These are phyloP conservation scores for Hystrix cristata DNA, from an alignment of 2,113 vertebrate genomes.

Conservation along the genomic window DNA sequence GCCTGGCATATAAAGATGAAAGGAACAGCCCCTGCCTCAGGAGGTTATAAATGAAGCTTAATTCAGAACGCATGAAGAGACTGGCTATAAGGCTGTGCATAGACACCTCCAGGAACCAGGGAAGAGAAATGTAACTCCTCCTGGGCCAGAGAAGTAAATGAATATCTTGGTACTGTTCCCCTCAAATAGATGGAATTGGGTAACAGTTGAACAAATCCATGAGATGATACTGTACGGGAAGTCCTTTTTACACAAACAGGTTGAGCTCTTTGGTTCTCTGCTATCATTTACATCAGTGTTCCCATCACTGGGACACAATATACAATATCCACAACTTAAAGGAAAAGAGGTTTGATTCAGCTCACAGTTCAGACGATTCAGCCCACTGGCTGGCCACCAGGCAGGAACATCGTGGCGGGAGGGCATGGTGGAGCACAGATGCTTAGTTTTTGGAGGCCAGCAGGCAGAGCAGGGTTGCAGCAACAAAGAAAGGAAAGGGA, in stretches of 20 bases:
- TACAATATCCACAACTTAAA: neutral
- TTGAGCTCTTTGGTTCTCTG: neutral
- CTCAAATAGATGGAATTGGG: neutral
- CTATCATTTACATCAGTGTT: neutral
- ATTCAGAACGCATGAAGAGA: accelerated
- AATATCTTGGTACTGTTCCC: neutral
- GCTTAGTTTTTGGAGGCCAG: neutral
- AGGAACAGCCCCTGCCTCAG: neutral
- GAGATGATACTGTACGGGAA: neutral
- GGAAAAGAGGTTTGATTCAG: neutral
- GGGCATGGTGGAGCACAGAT: neutral
- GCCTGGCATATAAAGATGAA: neutral
- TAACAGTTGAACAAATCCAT: neutral
- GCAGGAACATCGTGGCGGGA: neutral
- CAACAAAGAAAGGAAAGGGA: neutral
- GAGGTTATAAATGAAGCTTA: neutral
- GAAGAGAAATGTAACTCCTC: neutral
- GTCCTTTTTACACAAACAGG: neutral
- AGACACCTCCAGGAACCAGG: neutral
- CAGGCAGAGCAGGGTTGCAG: neutral
- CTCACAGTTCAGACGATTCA: neutral
- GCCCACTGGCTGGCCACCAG: neutral
- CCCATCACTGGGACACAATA: neutral
- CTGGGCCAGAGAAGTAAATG: neutral
- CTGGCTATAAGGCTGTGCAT: neutral